phyloP scores from a whole-genome alignment of 1,140 invertebrate genomes.

The Ctenoplectra terminalis region DNA sequence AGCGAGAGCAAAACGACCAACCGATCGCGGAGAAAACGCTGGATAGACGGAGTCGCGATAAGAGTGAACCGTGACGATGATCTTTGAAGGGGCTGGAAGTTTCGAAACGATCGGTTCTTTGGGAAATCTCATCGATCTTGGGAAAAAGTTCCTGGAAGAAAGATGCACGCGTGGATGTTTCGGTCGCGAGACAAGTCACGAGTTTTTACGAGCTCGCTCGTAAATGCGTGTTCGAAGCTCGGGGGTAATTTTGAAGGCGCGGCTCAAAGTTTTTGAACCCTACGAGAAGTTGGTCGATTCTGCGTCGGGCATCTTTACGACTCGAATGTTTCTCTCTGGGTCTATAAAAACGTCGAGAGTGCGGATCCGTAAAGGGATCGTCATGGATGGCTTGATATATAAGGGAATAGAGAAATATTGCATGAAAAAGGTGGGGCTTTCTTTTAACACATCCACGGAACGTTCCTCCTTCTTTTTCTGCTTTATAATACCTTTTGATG shows the following conservation, averaged over 20 bases:
- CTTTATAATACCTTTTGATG: not conserved
- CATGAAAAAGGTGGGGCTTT: not conserved
- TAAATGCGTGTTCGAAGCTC: not conserved
- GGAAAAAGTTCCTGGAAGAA: not conserved
- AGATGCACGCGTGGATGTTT: not conserved
- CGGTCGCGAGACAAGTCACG: not conserved
- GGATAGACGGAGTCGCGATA: not conserved
- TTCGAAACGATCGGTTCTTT: not conserved
- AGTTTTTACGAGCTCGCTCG: conserved; percentile 16
- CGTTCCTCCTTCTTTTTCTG: not conserved
- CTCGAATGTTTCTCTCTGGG: not conserved
- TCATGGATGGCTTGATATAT: not conserved
- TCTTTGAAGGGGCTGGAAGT: not conserved
- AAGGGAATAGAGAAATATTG: not conserved
- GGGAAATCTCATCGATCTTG: not conserved
- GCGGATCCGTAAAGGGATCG: not conserved
- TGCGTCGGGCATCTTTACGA: not conserved
- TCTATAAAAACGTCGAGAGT: not conserved
- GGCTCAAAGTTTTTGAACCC: not conserved
- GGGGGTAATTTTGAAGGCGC: not conserved
- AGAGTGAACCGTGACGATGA: not conserved
- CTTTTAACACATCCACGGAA: not conserved
- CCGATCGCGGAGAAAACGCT: not conserved
- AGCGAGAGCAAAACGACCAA: not conserved
- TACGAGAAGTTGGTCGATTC: not conserved